These are phyloP conservation scores for Drosophila neotestacea DNA, from an alignment of 2,888 invertebrate genomes.

Conservation along the genomic window DNA sequence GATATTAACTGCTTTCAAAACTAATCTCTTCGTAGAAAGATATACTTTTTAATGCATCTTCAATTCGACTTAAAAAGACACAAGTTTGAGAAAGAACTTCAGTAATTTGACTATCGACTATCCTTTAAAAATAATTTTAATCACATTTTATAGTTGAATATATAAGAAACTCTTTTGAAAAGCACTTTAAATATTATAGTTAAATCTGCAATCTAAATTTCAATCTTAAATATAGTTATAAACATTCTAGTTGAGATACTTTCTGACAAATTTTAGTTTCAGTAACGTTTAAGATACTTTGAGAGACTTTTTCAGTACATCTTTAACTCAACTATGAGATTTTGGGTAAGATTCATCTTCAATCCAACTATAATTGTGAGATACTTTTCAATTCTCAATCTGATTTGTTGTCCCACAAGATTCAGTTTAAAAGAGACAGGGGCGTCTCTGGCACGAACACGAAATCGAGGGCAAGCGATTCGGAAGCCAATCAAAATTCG, in stretches of 20 bases:
- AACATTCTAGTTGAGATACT: too few species aligned
- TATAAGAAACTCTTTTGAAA: too few species aligned
- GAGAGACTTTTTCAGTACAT: neutral
- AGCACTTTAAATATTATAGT: too few species aligned
- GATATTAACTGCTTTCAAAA: too few species aligned
- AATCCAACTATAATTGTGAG: neutral
- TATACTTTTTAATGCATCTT: neutral
- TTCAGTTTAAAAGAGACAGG: constrained; percentile 5
- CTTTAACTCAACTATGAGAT: neutral
- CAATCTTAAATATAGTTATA: too few species aligned
- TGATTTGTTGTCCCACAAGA: constrained; percentile 3
- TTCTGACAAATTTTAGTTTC: too few species aligned
- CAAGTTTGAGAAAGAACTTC: too few species aligned
- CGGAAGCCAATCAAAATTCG: constrained; percentile 84
- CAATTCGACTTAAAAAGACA: neutral
- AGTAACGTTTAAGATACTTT: neutral
- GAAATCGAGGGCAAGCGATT: constrained; percentile 52
- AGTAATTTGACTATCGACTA: too few species aligned
- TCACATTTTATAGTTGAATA: too few species aligned
- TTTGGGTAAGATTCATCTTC: neutral
- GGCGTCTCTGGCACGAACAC: constrained; percentile 54
- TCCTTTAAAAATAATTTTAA: too few species aligned
- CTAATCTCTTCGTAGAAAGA: too few species aligned
- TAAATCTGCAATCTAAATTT: too few species aligned
- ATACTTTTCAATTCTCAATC: constrained; percentile 6